A percentile compares a stretch with the other conserved stretches of the same genome.
Conservation (phyloP, 2,113 vertebrate genomes). For the Cavia aperea region DNA sequence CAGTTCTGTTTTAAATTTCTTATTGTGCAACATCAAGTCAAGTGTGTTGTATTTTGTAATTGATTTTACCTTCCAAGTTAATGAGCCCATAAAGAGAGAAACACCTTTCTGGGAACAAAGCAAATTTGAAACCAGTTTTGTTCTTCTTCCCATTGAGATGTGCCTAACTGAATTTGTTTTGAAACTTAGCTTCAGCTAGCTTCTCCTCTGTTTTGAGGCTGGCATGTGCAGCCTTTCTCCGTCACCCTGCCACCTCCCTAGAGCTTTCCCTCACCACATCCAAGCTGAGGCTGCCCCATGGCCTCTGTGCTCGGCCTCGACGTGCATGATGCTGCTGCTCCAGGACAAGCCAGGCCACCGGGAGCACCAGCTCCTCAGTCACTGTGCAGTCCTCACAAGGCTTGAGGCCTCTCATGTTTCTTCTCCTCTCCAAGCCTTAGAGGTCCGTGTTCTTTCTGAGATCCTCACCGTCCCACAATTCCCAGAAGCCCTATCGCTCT, state of each 20-base stretch:
- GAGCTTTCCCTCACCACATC: too few species aligned
- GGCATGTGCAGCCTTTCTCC: not conserved
- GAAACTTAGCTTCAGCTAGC: not conserved
- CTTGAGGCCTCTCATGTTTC: not conserved
- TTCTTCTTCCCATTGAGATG: not conserved
- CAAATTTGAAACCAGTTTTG: not conserved
- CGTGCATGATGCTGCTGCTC: too few species aligned
- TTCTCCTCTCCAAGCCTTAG: not conserved
- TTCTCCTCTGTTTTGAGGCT: not conserved
- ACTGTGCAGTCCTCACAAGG: not conserved
- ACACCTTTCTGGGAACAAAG: slow-evolving; percentile 29
- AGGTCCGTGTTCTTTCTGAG: not conserved
- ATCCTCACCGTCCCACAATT: accelerated
- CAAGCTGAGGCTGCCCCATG: accelerated
- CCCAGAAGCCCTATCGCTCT: not conserved
- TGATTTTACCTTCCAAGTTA: slow-evolving; percentile 34
- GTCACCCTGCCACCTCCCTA: too few species aligned
- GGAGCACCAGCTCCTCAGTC: accelerated
- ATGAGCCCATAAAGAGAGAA: slow-evolving; percentile 7
- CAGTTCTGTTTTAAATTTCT: slow-evolving; percentile 26
- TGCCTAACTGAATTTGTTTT: not conserved
- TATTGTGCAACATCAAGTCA: not conserved
- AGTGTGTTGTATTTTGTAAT: not conserved
- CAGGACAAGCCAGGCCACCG: not conserved
- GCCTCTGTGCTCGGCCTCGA: not conserved